Percentiles rank a stretch among this genome's conserved stretches.
Evolutionary conservation across 2,113 vertebrate genomes (phyloP).

Genomic region (Tringa solitaria): DNA sequence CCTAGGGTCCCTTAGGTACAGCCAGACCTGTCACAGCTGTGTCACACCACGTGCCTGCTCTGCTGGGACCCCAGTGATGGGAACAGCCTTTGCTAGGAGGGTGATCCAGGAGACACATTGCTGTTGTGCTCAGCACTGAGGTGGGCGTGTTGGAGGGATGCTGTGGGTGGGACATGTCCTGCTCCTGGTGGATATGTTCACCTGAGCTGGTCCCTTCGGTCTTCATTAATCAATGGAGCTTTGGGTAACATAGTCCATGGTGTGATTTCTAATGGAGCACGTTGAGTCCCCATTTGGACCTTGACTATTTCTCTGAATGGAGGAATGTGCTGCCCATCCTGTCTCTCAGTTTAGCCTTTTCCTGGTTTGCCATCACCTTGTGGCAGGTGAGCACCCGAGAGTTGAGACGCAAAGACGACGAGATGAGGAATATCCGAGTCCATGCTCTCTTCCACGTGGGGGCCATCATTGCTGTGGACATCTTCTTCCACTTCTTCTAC

Average conservation of each 20-base stretch:
- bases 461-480: constrained; percentile 78
- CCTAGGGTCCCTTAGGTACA: background rate
- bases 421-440: constrained; percentile 85
- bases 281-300: accelerated
- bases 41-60: background rate
- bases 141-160: background rate
- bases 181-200: background rate
- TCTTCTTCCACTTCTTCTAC: constrained; percentile 96
- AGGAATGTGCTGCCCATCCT: background rate
- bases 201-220: background rate
- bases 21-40: background rate
- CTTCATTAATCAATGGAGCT: background rate
- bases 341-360: background rate
- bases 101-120: too few relatives aligned
- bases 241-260: accelerated
- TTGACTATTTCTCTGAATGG: accelerated
- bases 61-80: background rate
- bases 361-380: background rate
- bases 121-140: background rate
- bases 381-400: constrained; percentile 81
- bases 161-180: background rate
- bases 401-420: constrained; percentile 79
- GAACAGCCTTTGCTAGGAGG: background rate
- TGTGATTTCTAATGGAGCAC: background rate
- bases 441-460: constrained; percentile 77